phyloP scores from a whole-genome alignment of 1,140 invertebrate species.

The Marisa cornuarietis region DNA sequence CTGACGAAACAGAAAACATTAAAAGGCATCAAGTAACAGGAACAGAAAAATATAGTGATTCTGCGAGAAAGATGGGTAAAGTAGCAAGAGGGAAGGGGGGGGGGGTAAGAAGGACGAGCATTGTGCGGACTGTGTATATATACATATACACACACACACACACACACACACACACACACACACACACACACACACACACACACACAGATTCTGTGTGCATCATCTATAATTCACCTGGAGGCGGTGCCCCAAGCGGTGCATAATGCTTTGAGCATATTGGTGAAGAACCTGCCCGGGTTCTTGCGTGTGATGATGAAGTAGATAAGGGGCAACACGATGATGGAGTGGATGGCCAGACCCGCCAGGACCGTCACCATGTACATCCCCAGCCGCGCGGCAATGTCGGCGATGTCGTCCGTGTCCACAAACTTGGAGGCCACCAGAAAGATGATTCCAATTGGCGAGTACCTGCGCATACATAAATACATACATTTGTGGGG shows the following conservation, averaged over 20 bases:
- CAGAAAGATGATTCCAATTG: slow-evolving; percentile 89
- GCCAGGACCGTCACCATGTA: slow-evolving; percentile 61
- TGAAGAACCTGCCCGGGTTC: slow-evolving; percentile 57
- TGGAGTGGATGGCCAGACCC: slow-evolving; percentile 60
- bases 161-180: too few relatives aligned
- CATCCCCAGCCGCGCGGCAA: slow-evolving; percentile 52
- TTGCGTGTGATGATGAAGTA: slow-evolving; percentile 57
- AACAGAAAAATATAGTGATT: too few relatives aligned
- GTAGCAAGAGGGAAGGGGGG: too few relatives aligned
- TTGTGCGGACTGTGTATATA: too few relatives aligned
- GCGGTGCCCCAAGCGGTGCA: slow-evolving; percentile 63
- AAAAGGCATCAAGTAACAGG: too few relatives aligned
- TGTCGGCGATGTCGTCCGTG: slow-evolving; percentile 73
- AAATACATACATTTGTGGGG: neutral
- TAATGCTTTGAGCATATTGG: slow-evolving; percentile 57
- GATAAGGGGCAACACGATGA: slow-evolving; percentile 60
- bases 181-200: neutral
- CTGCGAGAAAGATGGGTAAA: too few relatives aligned
- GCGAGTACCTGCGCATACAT: slow-evolving; percentile 76
- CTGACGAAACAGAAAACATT: too few relatives aligned
- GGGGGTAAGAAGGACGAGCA: too few relatives aligned
- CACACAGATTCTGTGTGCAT: neutral
- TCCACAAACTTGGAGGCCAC: slow-evolving; percentile 88
- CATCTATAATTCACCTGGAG: slow-evolving; percentile 57
- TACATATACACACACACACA: too few relatives aligned